Conservation (phyloP, 1,140 invertebrate genomes). For the Oreohelix idahoensis region DNA sequence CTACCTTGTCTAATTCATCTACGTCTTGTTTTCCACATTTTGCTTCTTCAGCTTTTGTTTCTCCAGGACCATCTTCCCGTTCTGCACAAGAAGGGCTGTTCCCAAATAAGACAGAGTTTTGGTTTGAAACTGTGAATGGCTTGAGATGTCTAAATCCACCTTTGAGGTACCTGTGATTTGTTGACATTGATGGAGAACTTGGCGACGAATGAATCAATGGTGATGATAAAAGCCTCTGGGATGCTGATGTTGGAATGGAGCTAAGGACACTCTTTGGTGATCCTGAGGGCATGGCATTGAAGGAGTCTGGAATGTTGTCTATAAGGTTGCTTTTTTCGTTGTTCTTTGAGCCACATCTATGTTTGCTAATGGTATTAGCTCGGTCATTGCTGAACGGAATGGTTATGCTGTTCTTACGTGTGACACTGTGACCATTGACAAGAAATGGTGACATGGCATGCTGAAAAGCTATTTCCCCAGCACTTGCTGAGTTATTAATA, state of each 20-base stretch:
- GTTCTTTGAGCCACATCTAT: neutral
- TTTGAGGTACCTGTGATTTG: constrained; percentile 3
- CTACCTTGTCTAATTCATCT: constrained; percentile 29
- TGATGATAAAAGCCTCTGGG: neutral
- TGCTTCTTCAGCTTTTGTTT: neutral
- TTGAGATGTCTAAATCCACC: neutral
- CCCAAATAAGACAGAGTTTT: neutral
- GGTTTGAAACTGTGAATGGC: neutral
- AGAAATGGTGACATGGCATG: neutral
- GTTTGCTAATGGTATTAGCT: neutral
- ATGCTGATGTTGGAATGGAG: constrained; percentile 16
- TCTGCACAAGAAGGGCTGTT: neutral
- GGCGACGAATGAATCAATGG: neutral
- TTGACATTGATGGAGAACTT: neutral
- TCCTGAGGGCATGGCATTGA: neutral
- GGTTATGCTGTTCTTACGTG: neutral
- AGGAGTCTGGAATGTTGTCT: constrained; percentile 27
- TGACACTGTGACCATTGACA: neutral
- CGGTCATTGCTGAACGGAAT: neutral
- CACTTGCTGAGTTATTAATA: neutral
- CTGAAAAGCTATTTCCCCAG: neutral
- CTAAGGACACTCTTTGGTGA: constrained; percentile 33
- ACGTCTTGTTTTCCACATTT: neutral
- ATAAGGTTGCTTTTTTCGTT: neutral
- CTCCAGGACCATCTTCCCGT: neutral